Percentiles rank a stretch among this genome's conserved stretches.
Conservation (phyloP, 2,888 invertebrate species). For the Chironomus riparius region DNA sequence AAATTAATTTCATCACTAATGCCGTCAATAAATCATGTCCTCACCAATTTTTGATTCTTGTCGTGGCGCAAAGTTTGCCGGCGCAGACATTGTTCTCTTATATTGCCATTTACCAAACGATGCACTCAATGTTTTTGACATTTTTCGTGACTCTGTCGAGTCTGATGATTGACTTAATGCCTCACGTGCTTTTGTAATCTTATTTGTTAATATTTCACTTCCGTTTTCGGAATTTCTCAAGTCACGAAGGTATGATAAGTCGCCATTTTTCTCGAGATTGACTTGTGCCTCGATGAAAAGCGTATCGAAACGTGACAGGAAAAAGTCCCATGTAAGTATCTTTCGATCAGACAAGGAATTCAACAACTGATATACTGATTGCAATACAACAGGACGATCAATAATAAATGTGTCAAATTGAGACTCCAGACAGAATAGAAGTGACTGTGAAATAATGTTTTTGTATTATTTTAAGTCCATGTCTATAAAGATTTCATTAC, state of each 20-base stretch:
- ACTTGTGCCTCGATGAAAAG: conserved; percentile 94
- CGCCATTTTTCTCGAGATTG: conserved; percentile 73
- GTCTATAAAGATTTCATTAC: conserved; percentile 45
- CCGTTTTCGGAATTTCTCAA: conserved; percentile 79
- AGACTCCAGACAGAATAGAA: conserved; percentile 89
- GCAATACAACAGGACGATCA: conserved; percentile 93
- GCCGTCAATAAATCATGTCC: neutral
- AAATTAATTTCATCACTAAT: neutral
- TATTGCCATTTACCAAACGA: conserved; percentile 94
- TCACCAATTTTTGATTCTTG: conserved; percentile 62
- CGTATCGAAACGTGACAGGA: conserved; percentile 90
- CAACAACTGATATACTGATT: conserved; percentile 88
- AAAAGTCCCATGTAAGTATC: conserved; percentile 95
- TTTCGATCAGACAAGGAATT: conserved; percentile 83
- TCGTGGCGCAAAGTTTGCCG: conserved; percentile 69
- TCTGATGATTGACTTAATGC: conserved; percentile 65
- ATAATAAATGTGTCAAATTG: conserved; percentile 97
- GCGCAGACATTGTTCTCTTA: conserved; percentile 88
- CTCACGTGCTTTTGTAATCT: conserved; percentile 80
- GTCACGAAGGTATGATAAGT: conserved; percentile 76
- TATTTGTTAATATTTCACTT: conserved; percentile 75
- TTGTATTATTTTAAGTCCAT: conserved; percentile 28
- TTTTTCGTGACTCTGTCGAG: conserved; percentile 47
- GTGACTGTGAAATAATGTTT: conserved; percentile 49
- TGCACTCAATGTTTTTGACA: conserved; percentile 66